Evolutionary conservation across 92 coral and sea anemone species (phyloP), one percentile per base, ranked within the genome.

Genomic region (Phenganax stokvisi): DNA sequence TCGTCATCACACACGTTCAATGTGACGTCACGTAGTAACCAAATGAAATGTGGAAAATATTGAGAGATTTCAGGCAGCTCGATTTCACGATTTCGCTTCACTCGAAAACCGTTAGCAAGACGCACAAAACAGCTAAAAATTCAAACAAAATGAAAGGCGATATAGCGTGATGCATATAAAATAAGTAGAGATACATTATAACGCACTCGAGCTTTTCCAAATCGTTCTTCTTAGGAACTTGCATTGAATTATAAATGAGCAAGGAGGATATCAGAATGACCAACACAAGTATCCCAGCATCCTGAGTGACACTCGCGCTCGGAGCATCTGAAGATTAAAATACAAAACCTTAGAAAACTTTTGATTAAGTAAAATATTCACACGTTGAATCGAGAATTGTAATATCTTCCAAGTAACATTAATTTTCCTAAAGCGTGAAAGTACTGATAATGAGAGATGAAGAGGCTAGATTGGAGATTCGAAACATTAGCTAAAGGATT

Each of bases 1-100:
- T 69, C 83, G 8, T 89, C 84, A 8, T 80, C 71, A 13, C 88
- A 84, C 7, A 85, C 65, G 29, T 54, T 57, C 13, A 86, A 83
- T 51, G 81, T 61, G 29, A 86, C 91, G 29, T 89, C 91, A 56
- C 91, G 85, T 28, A 89, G 73, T 13, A 89, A 52, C 91, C 91
- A 89, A 59, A 89, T 68, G 71, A 89, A 89, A 51, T 60, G 73
- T 30, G 91, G 91, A 71, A 89, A 89, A 79, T 79, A 79, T 29
- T 79, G 83, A 11, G 83, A 79, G 71, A 79, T 64, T 79, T 79
- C 83, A 2, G 73, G 73, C 7, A 79, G 60, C 55, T 79, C 83
- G 15, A 79, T 51, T 13, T 64, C 83, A 7, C 16, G 74, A 52
- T 64, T 79, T 13, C 74, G 11, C 30, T 79, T 79, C 74, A 79